phyloP scores from a whole-genome alignment of 2,888 invertebrate species.

The Operophtera brumata region DNA sequence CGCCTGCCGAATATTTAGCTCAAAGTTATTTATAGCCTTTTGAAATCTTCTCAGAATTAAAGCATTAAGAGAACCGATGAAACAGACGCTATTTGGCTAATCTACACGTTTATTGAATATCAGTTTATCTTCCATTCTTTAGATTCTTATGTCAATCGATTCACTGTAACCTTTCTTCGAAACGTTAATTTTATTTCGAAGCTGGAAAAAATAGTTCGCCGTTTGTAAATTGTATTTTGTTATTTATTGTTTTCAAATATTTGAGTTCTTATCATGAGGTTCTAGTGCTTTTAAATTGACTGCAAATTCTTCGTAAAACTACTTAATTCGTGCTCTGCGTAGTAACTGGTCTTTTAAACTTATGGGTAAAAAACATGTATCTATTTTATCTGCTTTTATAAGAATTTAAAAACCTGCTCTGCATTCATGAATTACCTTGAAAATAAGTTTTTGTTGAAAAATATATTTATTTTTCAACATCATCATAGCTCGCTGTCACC shows the following conservation, averaged over 20 bases:
- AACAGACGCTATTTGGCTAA: conserved; percentile 3
- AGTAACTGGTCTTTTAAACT: too few species aligned
- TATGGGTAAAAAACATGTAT: too few species aligned
- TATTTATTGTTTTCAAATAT: neutral
- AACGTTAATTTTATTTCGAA: neutral
- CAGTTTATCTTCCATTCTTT: conserved; percentile 18
- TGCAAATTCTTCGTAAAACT: too few species aligned
- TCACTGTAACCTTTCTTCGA: neutral
- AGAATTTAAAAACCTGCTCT: too few species aligned
- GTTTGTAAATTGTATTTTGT: neutral
- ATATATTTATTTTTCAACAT: too few species aligned
- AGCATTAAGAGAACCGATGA: conserved; percentile 6
- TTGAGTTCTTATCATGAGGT: conserved; percentile 19
- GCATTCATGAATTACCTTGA: too few species aligned
- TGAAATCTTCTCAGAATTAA: conserved; percentile 17
- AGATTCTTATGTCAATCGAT: conserved; percentile 5
- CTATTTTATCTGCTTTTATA: too few species aligned
- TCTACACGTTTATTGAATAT: conserved; percentile 21
- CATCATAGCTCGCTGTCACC: too few species aligned
- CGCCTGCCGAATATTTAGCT: conserved; percentile 53
- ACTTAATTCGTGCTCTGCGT: too few species aligned
- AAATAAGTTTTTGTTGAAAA: too few species aligned
- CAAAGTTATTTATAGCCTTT: conserved; percentile 30
- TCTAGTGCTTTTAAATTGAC: too few species aligned
- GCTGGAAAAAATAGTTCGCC: neutral